These are phyloP conservation scores for Montifringilla adamsi DNA, from an alignment of 2,113 vertebrate species.

Conservation along the genomic window DNA sequence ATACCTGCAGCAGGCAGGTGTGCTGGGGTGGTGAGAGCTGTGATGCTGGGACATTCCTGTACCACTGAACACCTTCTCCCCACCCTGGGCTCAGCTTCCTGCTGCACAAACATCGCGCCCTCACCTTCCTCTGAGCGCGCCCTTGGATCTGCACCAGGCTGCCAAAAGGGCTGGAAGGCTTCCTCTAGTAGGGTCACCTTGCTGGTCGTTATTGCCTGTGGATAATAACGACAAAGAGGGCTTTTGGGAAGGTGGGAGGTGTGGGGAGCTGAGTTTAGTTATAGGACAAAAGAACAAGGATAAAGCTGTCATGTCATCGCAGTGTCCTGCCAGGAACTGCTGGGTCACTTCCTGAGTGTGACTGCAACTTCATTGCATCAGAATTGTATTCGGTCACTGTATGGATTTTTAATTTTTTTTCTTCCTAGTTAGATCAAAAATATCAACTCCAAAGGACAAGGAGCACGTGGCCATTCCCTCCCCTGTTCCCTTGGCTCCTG, in stretches of 20 bases:
- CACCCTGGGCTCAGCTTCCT: constrained; percentile 17
- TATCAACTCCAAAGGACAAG: background rate
- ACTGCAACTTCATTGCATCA: background rate
- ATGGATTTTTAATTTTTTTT: background rate
- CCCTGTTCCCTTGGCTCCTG: background rate
- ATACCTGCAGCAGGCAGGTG: background rate
- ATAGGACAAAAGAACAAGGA: background rate
- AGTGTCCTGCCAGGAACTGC: background rate
- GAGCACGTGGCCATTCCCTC: background rate
- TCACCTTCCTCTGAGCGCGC: background rate
- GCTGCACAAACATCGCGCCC: background rate
- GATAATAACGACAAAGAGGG: background rate
- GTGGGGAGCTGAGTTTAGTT: background rate
- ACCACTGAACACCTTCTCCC: background rate
- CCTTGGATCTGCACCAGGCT: background rate
- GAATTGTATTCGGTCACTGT: background rate
- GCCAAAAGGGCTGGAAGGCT: background rate
- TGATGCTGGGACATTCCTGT: background rate
- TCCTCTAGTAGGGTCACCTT: background rate
- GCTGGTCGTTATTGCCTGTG: background rate
- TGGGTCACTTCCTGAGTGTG: background rate
- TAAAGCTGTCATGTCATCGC: background rate
- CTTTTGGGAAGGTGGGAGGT: background rate
- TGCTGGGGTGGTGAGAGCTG: background rate
- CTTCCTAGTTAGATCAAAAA: background rate